Percentiles rank a stretch among this genome's conserved stretches.
Evolutionary conservation across 1,140 invertebrate genomes (phyloP).

Genomic region (Leptinotarsa texana): DNA sequence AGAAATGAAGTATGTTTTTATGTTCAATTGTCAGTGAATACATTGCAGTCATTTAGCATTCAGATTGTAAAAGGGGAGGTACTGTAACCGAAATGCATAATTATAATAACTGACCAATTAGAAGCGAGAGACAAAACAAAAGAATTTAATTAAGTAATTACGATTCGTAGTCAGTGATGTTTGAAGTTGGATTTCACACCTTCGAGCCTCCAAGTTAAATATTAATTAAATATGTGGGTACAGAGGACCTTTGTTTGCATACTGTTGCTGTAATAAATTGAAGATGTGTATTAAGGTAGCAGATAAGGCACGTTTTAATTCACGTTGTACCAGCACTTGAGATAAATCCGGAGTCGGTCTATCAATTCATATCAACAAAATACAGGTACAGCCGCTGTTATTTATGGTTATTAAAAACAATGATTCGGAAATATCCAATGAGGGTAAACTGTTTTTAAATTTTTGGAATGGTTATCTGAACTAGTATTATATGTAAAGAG

Average conservation of each 20-base stretch:
- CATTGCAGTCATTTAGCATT: background rate
- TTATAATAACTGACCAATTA: conserved; percentile 15
- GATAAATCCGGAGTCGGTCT: background rate
- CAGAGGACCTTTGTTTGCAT: conserved; percentile 23
- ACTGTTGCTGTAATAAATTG: conserved; percentile 24
- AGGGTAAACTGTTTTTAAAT: no score
- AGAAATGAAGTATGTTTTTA: no score
- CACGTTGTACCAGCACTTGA: conserved; percentile 11
- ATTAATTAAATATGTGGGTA: conserved; percentile 25
- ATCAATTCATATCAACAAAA: conserved; percentile 20
- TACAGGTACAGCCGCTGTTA: background rate
- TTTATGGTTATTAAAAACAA: background rate
- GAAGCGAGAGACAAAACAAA: conserved; percentile 11
- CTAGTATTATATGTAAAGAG: no score
- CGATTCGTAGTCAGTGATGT: conserved; percentile 27
- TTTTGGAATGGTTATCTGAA: no score
- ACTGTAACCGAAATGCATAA: conserved; percentile 12
- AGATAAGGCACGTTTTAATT: conserved; percentile 31
- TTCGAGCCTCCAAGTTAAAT: conserved; percentile 19
- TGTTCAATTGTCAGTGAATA: no score
- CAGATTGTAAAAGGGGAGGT: background rate
- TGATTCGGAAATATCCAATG: no score
- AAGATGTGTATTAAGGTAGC: conserved; percentile 19
- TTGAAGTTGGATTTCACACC: conserved; percentile 23
- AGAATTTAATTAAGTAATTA: conserved; percentile 26